phyloP scores from a whole-genome alignment of 2,113 vertebrate species.

The Pangasianodon gigas region DNA sequence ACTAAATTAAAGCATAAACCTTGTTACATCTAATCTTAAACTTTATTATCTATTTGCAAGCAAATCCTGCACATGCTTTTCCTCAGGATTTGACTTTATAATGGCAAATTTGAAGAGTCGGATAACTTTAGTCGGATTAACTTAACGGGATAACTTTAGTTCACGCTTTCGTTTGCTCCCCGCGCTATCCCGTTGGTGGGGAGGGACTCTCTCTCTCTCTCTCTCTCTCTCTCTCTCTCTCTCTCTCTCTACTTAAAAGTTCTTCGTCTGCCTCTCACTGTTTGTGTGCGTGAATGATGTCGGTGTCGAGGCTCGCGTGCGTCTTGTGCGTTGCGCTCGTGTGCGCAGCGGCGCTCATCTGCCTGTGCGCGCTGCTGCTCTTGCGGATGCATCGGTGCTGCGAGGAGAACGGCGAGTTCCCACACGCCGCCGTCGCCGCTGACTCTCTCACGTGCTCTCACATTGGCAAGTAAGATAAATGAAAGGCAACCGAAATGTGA shows the following conservation, averaged over 20 bases:
- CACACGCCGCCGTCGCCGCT: slow-evolving; percentile 68
- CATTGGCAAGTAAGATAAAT: slow-evolving; percentile 67
- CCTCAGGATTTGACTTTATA: neutral
- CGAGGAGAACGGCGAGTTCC: slow-evolving; percentile 34
- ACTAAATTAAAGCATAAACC: neutral
- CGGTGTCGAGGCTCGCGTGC: slow-evolving; percentile 11
- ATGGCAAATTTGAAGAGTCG: neutral
- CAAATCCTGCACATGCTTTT: neutral
- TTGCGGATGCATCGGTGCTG: neutral
- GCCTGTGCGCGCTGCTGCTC: slow-evolving; percentile 22
- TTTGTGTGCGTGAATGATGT: neutral
- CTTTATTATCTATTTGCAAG: neutral
- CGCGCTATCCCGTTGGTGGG: neutral
- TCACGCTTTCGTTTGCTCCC: neutral
- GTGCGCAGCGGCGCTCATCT: slow-evolving; percentile 4
- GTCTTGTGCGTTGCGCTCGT: slow-evolving; percentile 22
- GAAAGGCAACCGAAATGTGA: neutral
- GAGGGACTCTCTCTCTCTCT: neutral
- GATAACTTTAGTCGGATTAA: too few species aligned
- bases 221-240: slow-evolving; percentile 21
- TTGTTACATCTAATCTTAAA: neutral
- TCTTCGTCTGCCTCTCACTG: neutral
- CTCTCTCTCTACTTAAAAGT: neutral
- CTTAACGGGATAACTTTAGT: too few species aligned
- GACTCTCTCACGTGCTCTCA: slow-evolving; percentile 69